phyloP scores from a whole-genome alignment of 1,140 invertebrate species.

The Asbolus verrucosus region DNA sequence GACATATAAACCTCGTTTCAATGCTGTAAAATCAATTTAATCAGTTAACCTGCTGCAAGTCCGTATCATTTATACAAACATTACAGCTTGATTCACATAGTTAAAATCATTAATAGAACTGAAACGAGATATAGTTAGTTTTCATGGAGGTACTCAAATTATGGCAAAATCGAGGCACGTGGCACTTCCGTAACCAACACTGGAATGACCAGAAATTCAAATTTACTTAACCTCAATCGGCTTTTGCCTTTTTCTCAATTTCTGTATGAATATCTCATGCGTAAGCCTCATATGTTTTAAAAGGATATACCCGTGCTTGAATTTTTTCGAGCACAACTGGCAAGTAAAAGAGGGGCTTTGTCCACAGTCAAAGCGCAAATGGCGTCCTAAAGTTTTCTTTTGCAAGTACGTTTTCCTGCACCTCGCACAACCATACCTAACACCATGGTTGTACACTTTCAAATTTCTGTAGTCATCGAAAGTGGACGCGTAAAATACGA shows the following conservation, averaged over 20 bases:
- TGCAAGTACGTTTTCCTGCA: constrained; percentile 72
- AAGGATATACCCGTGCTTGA: constrained; percentile 67
- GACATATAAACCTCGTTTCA: neutral
- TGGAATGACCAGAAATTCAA: constrained; percentile 23
- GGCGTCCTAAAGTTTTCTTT: constrained; percentile 68
- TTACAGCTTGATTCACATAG: too few relatives aligned
- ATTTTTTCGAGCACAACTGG: constrained; percentile 67
- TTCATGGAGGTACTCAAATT: constrained; percentile 34
- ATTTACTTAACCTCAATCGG: constrained; percentile 11
- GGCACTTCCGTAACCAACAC: constrained; percentile 3
- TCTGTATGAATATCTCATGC: constrained; percentile 60
- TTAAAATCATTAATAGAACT: too few relatives aligned
- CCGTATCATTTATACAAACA: too few relatives aligned
- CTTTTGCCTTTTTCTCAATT: constrained; percentile 55
- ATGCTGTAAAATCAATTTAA: too few relatives aligned
- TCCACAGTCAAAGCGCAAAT: constrained; percentile 71
- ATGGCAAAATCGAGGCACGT: constrained; percentile 32
- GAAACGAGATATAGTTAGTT: too few relatives aligned
- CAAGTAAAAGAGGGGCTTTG: constrained; percentile 76
- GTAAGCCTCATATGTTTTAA: constrained; percentile 65
- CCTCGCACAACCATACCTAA: constrained; percentile 69
- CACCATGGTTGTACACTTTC: constrained; percentile 56
- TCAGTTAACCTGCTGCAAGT: neutral
- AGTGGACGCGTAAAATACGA: constrained; percentile 50
- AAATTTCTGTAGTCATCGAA: constrained; percentile 58